These are phyloP conservation scores for Microdon myrmicae DNA, from an alignment of 2,888 invertebrate genomes.

Conservation along the genomic window DNA sequence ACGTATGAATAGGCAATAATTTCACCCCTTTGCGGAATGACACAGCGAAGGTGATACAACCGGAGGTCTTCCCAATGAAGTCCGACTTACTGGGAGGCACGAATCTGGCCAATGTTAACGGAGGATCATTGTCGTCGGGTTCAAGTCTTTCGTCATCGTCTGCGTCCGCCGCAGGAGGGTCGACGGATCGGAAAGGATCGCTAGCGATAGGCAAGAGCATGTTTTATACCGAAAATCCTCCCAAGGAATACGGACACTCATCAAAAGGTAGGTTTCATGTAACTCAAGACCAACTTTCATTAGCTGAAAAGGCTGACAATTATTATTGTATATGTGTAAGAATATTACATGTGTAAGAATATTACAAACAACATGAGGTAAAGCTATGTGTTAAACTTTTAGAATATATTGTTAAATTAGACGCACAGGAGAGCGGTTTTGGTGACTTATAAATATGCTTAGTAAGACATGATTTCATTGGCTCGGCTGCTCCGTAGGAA, in stretches of 20 bases:
- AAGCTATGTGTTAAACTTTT: too few species aligned
- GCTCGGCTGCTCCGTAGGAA: too few species aligned
- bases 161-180: slow-evolving; percentile 55
- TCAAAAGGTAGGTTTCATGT: slow-evolving; percentile 61
- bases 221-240: slow-evolving; percentile 67
- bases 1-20: slow-evolving; percentile 59
- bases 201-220: slow-evolving; percentile 67
- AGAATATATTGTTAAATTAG: too few species aligned
- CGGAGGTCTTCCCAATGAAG: slow-evolving; percentile 65
- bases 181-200: slow-evolving; percentile 62
- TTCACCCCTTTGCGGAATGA: slow-evolving; percentile 65
- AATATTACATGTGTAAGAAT: too few species aligned
- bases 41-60: slow-evolving; percentile 62
- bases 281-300: too few species aligned
- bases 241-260: slow-evolving; percentile 63
- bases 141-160: slow-evolving; percentile 56
- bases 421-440: too few species aligned
- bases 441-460: too few species aligned
- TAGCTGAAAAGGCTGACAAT: too few species aligned
- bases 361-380: too few species aligned
- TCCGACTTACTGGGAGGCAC: slow-evolving; percentile 61
- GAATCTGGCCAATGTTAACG: slow-evolving; percentile 51
- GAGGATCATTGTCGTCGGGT: slow-evolving; percentile 47
- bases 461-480: too few species aligned
- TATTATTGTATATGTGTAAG: too few species aligned